Conservation (phyloP, 2,113 vertebrate species). For the Brevimyrus niger region DNA sequence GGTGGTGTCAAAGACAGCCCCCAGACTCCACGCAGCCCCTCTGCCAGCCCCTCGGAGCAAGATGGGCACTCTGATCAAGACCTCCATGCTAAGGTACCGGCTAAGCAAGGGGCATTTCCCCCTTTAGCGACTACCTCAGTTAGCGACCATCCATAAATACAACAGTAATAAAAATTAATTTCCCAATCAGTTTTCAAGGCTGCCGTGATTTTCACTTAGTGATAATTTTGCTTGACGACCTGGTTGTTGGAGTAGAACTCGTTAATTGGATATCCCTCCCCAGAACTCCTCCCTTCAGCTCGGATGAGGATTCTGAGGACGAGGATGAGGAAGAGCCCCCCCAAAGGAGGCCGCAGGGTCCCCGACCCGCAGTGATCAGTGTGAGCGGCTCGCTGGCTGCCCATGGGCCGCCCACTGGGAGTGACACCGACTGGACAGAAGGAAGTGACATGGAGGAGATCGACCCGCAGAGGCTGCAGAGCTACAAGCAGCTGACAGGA, state of each 20-base stretch:
- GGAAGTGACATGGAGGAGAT: constrained; percentile 63
- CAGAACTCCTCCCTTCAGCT: constrained; percentile 79
- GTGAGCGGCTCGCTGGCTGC: constrained; percentile 36
- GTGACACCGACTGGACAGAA: constrained; percentile 47
- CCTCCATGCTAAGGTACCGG: constrained; percentile 61
- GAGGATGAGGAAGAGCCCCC: constrained; percentile 32
- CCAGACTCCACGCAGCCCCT: constrained; percentile 47
- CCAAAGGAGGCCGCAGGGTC: constrained; percentile 28
- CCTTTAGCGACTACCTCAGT: background rate
- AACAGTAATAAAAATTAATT: background rate
- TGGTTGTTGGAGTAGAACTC: background rate
- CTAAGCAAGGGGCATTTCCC: background rate
- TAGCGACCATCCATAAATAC: background rate
- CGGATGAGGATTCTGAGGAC: constrained; percentile 65
- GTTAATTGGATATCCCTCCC: constrained; percentile 16
- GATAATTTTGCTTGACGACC: background rate
- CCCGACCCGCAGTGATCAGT: constrained; percentile 19
- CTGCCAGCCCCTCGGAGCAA: constrained; percentile 52
- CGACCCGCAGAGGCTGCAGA: constrained; percentile 33
- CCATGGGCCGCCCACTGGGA: constrained; percentile 36
- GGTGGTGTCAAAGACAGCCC: constrained; percentile 35
- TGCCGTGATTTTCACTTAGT: background rate
- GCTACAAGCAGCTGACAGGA: constrained; percentile 47
- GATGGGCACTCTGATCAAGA: constrained; percentile 46
- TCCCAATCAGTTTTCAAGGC: background rate